Conservation (phyloP, 2,888 invertebrate species). For the Calliopum simillimum region DNA sequence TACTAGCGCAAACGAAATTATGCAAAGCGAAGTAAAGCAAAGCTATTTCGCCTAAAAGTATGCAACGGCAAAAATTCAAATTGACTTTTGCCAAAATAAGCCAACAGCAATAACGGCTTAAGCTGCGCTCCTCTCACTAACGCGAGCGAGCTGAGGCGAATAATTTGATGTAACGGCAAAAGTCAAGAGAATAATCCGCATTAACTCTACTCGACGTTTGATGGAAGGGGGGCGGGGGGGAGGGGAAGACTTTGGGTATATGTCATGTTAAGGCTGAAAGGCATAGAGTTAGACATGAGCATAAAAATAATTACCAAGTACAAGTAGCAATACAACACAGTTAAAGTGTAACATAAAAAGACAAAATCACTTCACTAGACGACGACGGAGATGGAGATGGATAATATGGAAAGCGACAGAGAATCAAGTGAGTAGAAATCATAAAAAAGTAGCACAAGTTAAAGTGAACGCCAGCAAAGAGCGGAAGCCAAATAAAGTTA, state of each 20-base stretch:
- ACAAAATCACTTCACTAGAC: background rate
- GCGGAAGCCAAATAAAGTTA: background rate
- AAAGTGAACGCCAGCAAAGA: background rate
- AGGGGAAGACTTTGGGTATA: background rate
- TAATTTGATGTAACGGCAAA: conserved; percentile 24
- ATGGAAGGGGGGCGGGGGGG: background rate
- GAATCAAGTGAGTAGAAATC: background rate
- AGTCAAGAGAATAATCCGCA: conserved; percentile 11
- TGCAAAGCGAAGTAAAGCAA: background rate
- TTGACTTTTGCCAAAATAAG: conserved; percentile 3
- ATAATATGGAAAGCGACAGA: background rate
- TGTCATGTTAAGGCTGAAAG: background rate
- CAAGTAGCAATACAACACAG: background rate
- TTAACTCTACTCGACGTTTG: too few relatives aligned
- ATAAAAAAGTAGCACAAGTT: background rate
- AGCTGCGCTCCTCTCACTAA: background rate
- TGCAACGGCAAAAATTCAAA: conserved; percentile 7
- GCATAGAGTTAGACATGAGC: background rate
- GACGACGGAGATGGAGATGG: background rate
- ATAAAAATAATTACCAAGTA: conserved; percentile 19
- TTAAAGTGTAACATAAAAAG: conserved; percentile 7
- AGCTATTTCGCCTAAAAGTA: conserved; percentile 18
- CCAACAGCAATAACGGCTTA: conserved; percentile 1
- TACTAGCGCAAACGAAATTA: too few relatives aligned
- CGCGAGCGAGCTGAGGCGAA: background rate